Evolutionary conservation across 2,888 invertebrate genomes (phyloP), one percentile per base, ranked within the genome.

Genomic region (Himalopsyche japonica): DNA sequence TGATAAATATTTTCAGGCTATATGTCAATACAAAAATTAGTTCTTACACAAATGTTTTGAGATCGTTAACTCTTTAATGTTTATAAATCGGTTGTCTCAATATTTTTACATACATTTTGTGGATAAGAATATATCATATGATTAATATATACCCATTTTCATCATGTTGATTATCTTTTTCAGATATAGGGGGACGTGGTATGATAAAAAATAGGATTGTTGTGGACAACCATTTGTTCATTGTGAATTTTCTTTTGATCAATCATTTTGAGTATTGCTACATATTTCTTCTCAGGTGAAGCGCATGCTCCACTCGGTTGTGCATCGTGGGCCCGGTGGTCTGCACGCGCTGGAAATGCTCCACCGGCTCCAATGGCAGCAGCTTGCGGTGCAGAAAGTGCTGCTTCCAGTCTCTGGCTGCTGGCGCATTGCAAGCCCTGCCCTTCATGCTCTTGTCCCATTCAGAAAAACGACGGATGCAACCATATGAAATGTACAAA

Each of bases 401-500:
- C 93, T 3, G 94, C 94, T 64, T 95, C 95, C 89, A 94, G 93
- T 88, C 89, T 95, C 57, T 95, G 95, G 95, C 90, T 95, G 84
- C 94, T 95, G 24, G 94, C 95, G 24, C 94, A 95, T 89, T 94
- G 94, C 4, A 95, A 95, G 88, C 94, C 94, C 0, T 95, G 95
- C 88, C 95, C 95, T 34, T 94, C 94, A 89, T 95, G 95, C 89
- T 94, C 94, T 88, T 94, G 94, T 87, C 95, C 95, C 4, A 95
- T 95, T 86, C 95, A 95, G 89, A 95, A 95, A 88, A 95, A 94
- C 88, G 95, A 95, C 89, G 95, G 94, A 24, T 95, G 95, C 89
- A 95, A 95, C 89, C 95, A 95, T 89, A 95, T 95, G 94, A 95
- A 94, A 89, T 95, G 95, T 89, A 94, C 94, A 79, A 95, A 95